phyloP scores from a whole-genome alignment of 2,888 invertebrate genomes.

The Drosophila neonasuta region DNA sequence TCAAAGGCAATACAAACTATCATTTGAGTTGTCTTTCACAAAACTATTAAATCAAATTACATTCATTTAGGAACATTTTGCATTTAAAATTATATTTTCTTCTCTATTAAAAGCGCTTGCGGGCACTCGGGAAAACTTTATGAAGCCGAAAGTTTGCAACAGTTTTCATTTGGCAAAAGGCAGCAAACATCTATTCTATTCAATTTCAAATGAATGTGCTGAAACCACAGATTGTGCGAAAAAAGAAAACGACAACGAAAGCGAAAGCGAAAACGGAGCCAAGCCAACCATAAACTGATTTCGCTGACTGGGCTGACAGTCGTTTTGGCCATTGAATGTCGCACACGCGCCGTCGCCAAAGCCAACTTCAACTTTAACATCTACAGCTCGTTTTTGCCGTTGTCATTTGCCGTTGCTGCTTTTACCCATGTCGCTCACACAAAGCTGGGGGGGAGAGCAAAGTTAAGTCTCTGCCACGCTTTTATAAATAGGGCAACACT shows the following conservation, averaged over 20 bases:
- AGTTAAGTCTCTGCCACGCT: constrained; percentile 23
- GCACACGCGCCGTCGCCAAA: constrained; percentile 36
- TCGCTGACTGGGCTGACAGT: constrained; percentile 42
- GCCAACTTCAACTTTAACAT: constrained; percentile 7
- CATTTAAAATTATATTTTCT: constrained; percentile 4
- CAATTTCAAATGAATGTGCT: constrained; percentile 22
- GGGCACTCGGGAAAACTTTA: constrained; percentile 11
- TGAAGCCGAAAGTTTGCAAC: neutral
- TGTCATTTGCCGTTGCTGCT: neutral
- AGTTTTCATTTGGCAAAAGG: constrained; percentile 6
- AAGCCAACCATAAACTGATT: constrained; percentile 45
- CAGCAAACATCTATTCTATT: constrained; percentile 14
- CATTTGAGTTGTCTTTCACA: neutral
- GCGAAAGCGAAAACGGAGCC: constrained; percentile 14
- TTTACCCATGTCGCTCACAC: neutral
- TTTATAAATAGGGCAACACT: constrained; percentile 53
- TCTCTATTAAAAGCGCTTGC: neutral
- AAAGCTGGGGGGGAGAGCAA: constrained; percentile 3
- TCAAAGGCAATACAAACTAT: neutral
- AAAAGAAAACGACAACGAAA: neutral
- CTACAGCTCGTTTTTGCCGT: constrained; percentile 11
- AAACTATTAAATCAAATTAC: too few species aligned
- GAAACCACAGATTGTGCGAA: constrained; percentile 34
- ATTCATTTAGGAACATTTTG: neutral
- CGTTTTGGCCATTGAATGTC: constrained; percentile 41